These are phyloP conservation scores for Oryzias celebensis DNA, from an alignment of 2,113 vertebrate genomes.

Conservation along the genomic window DNA sequence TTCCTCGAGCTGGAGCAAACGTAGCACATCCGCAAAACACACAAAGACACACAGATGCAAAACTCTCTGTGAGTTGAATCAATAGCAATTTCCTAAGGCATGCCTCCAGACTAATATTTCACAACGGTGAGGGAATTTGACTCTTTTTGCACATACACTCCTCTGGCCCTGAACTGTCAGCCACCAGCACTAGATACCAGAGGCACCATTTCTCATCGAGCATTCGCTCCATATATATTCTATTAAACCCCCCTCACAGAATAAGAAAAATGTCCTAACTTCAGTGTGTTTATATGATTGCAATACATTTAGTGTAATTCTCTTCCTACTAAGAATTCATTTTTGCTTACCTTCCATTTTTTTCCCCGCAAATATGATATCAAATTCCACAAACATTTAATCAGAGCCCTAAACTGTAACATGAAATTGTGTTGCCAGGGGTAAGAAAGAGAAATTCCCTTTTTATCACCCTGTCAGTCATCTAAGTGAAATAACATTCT, in stretches of 20 bases:
- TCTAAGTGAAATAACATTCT: background rate
- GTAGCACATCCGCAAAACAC: constrained; percentile 2
- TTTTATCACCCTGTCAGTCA: background rate
- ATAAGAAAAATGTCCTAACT: constrained; percentile 1
- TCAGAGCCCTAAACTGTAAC: background rate
- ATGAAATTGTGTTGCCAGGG: background rate
- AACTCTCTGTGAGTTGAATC: constrained; percentile 45
- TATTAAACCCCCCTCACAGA: too few relatives aligned
- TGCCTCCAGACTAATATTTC: constrained; percentile 45
- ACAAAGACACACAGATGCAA: constrained; percentile 27
- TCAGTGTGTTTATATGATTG: constrained; percentile 3
- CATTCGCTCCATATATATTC: constrained; percentile 21
- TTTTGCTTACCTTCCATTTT: too few relatives aligned
- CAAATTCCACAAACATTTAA: background rate
- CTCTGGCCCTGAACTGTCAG: constrained; percentile 41
- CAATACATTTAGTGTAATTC: background rate
- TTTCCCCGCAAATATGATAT: background rate
- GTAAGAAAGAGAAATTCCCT: background rate
- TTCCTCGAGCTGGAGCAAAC: constrained; percentile 64
- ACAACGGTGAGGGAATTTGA: constrained; percentile 27
- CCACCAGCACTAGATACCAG: constrained; percentile 8
- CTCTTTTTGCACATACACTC: constrained; percentile 20
- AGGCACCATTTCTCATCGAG: constrained; percentile 32
- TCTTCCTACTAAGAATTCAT: too few relatives aligned
- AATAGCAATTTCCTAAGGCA: constrained; percentile 47